Percentiles rank a stretch among this genome's conserved stretches.
Evolutionary conservation across 2,113 vertebrate species (phyloP).

Genomic region (Atherinomorus stipes): DNA sequence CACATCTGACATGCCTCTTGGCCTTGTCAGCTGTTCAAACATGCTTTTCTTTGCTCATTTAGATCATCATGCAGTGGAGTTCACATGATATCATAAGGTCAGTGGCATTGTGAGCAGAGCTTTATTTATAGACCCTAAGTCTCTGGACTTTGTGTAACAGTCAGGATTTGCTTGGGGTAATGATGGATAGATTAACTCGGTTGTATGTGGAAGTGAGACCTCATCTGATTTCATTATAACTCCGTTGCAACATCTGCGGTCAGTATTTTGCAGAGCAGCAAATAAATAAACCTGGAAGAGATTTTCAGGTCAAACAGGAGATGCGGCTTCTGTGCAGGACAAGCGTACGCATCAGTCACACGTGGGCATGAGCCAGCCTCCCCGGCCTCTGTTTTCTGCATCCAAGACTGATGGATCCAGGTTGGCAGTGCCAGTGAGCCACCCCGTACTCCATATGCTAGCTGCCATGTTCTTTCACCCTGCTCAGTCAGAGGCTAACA

Average conservation of each 20-base stretch:
- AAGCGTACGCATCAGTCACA: conserved; percentile 25
- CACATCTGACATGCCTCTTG: conserved; percentile 70
- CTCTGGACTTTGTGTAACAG: conserved; percentile 48
- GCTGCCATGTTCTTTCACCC: conserved; percentile 73
- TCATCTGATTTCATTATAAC: conserved; percentile 6
- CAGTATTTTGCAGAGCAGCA: neutral
- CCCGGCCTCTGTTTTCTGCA: conserved; percentile 13
- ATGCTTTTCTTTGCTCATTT: conserved; percentile 74
- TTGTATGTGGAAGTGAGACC: neutral
- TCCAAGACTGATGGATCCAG: conserved; percentile 72
- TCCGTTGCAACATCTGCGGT: neutral
- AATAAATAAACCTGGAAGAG: neutral
- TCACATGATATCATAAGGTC: conserved; percentile 78
- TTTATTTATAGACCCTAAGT: conserved; percentile 66
- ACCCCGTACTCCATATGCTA: conserved; percentile 73
- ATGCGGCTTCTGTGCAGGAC: conserved; percentile 5
- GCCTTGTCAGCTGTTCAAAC: conserved; percentile 77
- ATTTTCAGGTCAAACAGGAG: neutral
- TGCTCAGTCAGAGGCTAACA: conserved; percentile 65
- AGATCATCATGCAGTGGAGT: conserved; percentile 64
- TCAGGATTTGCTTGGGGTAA: conserved; percentile 18
- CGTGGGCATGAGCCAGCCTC: conserved; percentile 12
- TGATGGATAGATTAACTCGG: conserved; percentile 24
- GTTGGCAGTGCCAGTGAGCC: conserved; percentile 73
- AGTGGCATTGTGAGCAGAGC: conserved; percentile 38